Evolutionary conservation across 2,888 invertebrate species (phyloP), one percentile per base, ranked within the genome.

Genomic region (Charanyca ferruginea): DNA sequence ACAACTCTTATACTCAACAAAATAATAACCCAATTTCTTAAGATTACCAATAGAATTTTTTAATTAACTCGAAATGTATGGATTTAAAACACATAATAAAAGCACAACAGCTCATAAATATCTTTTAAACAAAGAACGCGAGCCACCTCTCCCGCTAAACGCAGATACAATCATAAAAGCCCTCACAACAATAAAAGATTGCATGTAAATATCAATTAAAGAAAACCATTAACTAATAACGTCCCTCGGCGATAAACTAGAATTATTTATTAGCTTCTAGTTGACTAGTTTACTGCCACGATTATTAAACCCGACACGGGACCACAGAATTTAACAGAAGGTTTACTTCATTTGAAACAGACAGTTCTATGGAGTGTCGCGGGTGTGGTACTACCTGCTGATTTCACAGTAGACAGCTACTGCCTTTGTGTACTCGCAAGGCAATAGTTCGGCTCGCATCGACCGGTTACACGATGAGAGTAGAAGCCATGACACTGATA

Each of bases 151-250:
- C 38, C 38, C 28, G 11, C 3, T 0, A 20, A 47, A 35, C 0
- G 3, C n/a, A 41, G 51, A 65, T 52, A 65, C 8, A 65, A 73
- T 41, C 52, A 35, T 22, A 35, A 73, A 9, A 25, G 8, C 11
- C 38, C 35, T 2, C 20, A 22, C 8, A 42, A 32, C 47, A 74
- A 66, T 66, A 66, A 73, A 74, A 66, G 18, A 66, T 69, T 38
- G 67, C 53, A 74, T 69, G 74, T 69, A 74, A 66, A 73, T 73
- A 66, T 48, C 60, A 69, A 72, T 59, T 60, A 70, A 42, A 69
- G 45, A 23, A n/a, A 51, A 57, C 51, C 52, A 77, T 72, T 52
- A 60, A 61, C 47, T 61, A 55, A 77, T 71, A 22, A 69, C 20
- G 28, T 25, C 16, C 6, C 23, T 61, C 13, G 23, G 44, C 13